Conservation (phyloP, 30 jellyfish, hydroid and myxozoan genomes). For the Turritopsis rubra region DNA sequence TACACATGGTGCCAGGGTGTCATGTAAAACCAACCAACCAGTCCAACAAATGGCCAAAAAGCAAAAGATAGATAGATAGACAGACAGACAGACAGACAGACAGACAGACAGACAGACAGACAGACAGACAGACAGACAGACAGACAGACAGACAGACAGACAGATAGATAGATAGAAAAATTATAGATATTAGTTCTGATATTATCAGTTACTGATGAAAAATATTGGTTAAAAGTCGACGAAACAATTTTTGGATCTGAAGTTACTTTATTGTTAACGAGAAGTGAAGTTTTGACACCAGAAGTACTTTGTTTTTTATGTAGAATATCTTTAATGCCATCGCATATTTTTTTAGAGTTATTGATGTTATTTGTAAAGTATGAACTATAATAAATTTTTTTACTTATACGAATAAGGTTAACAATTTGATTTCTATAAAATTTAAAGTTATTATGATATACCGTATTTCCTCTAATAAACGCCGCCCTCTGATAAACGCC, state of each 20-base stretch:
- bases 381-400: not conserved
- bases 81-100: no score
- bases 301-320: not conserved
- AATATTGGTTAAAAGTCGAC: not conserved
- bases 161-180: not conserved
- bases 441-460: no score
- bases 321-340: not conserved
- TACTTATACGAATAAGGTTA: not conserved
- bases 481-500: no score
- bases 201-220: not conserved
- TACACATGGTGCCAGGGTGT: no score
- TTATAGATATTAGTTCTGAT: not conserved
- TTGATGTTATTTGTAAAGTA: constrained; percentile 1
- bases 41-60: no score
- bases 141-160: no score
- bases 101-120: no score
- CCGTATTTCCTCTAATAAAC: no score
- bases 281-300: not conserved
- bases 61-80: no score
- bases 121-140: no score
- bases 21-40: no score
- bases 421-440: not conserved
- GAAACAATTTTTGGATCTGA: constrained; percentile 5
- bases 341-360: constrained; percentile 1
- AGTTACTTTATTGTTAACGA: not conserved